A percentile compares a stretch with the other conserved stretches of the same genome.
phyloP scores from a whole-genome alignment of 92 coral and sea anemone genomes.

The Zoanthus sansibaricus region DNA sequence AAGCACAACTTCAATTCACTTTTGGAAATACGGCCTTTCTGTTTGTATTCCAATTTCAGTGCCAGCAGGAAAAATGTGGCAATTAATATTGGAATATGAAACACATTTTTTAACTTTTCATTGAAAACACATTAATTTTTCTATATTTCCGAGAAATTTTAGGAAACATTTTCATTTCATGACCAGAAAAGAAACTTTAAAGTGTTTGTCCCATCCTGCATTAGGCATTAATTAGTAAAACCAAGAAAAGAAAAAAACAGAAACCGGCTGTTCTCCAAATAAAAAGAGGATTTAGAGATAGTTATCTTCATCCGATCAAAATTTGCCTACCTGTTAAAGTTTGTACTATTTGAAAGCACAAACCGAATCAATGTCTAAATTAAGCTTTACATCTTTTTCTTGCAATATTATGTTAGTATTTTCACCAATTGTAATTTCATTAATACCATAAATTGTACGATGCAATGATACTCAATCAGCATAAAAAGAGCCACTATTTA shows the following conservation, averaged over 20 bases:
- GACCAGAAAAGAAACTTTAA: not conserved
- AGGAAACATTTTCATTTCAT: constrained; percentile 12
- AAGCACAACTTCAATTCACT: not conserved
- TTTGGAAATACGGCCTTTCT: not conserved
- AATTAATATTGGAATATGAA: not conserved
- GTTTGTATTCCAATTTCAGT: not conserved
- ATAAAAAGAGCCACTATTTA: not conserved
- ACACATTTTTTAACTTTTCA: not conserved
- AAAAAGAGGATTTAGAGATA: not conserved
- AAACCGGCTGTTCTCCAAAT: not conserved
- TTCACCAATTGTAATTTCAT: not conserved
- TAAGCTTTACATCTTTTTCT: too few species aligned
- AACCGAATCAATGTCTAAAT: not conserved
- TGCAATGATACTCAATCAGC: not conserved
- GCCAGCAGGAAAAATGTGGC: not conserved
- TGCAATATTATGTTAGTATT: too few species aligned
- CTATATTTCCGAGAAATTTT: not conserved
- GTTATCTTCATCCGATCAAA: not conserved
- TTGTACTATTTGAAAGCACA: not conserved
- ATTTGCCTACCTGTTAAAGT: not conserved
- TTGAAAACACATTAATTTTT: not conserved
- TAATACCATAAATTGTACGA: not conserved
- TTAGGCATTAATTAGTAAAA: not conserved
- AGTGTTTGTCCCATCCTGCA: not conserved
- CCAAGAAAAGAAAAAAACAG: not conserved